Percentiles rank a stretch among this genome's conserved stretches.
Conservation (phyloP, 2,113 vertebrate species). For the Dryoscopus gambensis region DNA sequence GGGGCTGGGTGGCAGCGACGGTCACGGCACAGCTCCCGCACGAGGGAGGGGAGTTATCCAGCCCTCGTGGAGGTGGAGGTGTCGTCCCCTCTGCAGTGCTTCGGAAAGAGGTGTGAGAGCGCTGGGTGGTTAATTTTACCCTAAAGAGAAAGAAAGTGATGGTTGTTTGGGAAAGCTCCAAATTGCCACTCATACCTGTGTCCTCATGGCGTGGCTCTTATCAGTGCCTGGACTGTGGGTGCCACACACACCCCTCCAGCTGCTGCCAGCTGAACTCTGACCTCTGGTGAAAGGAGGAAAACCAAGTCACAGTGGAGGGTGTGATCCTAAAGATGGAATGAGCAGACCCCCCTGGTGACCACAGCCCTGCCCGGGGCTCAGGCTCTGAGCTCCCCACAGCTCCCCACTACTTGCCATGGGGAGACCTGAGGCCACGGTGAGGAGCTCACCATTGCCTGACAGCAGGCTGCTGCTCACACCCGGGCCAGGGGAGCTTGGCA, state of each 20-base stretch:
- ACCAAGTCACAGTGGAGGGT: fast-evolving
- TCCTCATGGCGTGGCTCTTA: fast-evolving
- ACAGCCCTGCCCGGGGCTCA: neutral
- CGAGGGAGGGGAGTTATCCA: fast-evolving
- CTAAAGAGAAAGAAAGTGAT: neutral
- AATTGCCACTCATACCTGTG: neutral
- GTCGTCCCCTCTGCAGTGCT: neutral
- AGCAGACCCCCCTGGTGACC: neutral
- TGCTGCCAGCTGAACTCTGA: neutral
- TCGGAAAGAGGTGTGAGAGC: neutral
- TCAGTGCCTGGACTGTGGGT: neutral
- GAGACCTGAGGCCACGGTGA: neutral
- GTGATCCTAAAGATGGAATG: neutral
- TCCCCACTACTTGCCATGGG: neutral
- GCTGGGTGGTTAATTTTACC: neutral
- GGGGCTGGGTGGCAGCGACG: neutral
- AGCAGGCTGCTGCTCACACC: neutral
- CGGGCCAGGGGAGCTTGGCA: neutral
- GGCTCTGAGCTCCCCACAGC: neutral
- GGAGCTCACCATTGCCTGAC: neutral
- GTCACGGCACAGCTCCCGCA: neutral
- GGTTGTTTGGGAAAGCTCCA: neutral
- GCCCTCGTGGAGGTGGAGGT: neutral
- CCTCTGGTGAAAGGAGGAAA: neutral
- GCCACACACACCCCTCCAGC: fast-evolving